phyloP scores from a whole-genome alignment of 2,888 invertebrate genomes.

The Cosmorhoe ocellata region DNA sequence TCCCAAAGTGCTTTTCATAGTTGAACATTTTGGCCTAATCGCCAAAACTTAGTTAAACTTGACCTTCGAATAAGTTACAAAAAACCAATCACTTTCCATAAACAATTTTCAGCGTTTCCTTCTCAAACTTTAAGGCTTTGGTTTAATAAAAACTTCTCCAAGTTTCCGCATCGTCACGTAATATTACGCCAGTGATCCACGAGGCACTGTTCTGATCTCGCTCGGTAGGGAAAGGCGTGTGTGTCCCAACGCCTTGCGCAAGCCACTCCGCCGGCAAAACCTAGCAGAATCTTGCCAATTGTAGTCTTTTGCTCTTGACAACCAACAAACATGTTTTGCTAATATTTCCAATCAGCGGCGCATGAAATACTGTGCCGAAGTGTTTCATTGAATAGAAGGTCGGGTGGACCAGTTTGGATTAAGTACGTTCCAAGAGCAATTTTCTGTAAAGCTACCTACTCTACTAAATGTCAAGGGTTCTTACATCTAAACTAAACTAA shows the following conservation, averaged over 20 bases:
- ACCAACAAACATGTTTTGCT: conserved; percentile 5
- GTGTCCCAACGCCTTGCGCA: conserved; percentile 18
- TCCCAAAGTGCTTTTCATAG: not conserved
- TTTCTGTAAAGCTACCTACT: not conserved
- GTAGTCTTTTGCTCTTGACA: conserved; percentile 14
- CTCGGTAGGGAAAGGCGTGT: conserved; percentile 6
- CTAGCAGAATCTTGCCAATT: conserved; percentile 6
- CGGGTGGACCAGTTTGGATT: not conserved
- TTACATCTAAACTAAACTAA: too few species aligned
- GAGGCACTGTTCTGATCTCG: conserved; percentile 13
- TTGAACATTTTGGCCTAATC: not conserved
- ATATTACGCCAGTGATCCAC: conserved; percentile 12
- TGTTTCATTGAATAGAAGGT: not conserved
- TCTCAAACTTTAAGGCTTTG: too few species aligned
- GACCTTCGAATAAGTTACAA: not conserved
- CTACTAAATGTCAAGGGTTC: too few species aligned
- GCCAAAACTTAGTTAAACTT: not conserved
- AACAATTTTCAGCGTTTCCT: too few species aligned
- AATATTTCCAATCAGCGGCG: conserved; percentile 2
- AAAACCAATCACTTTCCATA: too few species aligned
- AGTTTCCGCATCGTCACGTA: conserved; percentile 5
- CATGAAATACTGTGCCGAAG: conserved; percentile 1
- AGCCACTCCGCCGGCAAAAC: conserved; percentile 9
- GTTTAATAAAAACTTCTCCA: too few species aligned
- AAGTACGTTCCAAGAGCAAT: not conserved